Base-by-base conservation (phyloP, 2,113 vertebrate genomes). In the Cyanistes caeruleus region DNA sequence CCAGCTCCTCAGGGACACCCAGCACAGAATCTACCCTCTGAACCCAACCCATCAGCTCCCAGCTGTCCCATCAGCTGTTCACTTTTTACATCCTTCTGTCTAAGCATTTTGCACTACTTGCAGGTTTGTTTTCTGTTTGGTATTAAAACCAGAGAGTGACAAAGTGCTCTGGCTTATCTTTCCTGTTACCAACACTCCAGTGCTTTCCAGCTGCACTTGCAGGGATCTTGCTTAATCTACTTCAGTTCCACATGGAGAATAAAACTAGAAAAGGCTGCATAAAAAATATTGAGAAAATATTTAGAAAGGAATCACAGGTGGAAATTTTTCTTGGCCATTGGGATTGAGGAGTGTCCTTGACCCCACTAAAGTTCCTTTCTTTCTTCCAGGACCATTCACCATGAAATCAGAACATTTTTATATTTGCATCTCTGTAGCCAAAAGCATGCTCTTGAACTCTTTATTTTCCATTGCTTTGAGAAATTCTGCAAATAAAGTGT, bases 401-500 rank as follows among this genome's bases (percentile, higher is more conserved):
- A 35, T 77, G 82, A 93, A 93, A 93, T 56, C 46, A 73, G 55
- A 63, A 74, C 28, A 59, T 55, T 51, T 70, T 56, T 15, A 69
- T 11, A 91, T 86, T 65, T 84, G 48, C 48, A 68, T 70, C 59
- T 84, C 76, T 86, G 27, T 19, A 93, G 87, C 39, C 56, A 93
- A 85, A 88, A 94, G 33, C 27, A 30, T 12, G n/a, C 37, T 90
- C 60, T 51, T 22, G 37, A 92, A 80, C 17, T 44, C 75, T 76
- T 91, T 90, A 85, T 94, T 94, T 95, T 74, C 68, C 20, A 1
- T 12, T 88, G 60, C 82, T 94, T 73, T 72, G 55, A 86, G 87
- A 97, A 85, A 84, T 69, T 82, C 74, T 93, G 75, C 81, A 96
- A 93, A 95, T 74, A 87, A 95, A 93, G 58, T 85, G 89, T 91